These are phyloP conservation scores for Diaperis boleti DNA, from an alignment of 2,888 invertebrate species.

Conservation along the genomic window DNA sequence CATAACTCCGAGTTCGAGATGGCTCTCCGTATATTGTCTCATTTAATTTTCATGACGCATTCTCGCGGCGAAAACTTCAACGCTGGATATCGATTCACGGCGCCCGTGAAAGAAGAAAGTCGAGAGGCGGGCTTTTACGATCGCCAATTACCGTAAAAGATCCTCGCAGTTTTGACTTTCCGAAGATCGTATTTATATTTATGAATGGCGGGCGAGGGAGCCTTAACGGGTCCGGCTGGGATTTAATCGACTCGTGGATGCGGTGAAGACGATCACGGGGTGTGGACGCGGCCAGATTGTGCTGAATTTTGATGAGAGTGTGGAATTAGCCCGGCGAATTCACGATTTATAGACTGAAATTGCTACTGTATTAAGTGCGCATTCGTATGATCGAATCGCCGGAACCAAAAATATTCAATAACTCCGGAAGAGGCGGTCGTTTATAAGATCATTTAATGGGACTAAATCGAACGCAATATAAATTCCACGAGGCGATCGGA, in stretches of 20 bases:
- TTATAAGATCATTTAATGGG: slow-evolving; percentile 48
- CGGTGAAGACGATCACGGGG: no score
- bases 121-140: slow-evolving; percentile 9
- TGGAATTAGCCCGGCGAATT: no score
- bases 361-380: no score
- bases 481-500: slow-evolving; percentile 57
- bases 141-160: slow-evolving; percentile 26
- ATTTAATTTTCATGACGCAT: slow-evolving; percentile 33
- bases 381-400: no score
- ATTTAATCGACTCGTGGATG: not conserved
- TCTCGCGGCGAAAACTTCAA: slow-evolving; percentile 16
- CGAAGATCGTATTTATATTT: slow-evolving; percentile 24
- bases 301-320: no score
- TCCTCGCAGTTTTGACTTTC: slow-evolving; percentile 15
- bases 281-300: no score
- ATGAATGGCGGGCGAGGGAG: slow-evolving; percentile 5
- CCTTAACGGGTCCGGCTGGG: not conserved
- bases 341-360: no score
- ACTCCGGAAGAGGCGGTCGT: slow-evolving; percentile 16
- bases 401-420: slow-evolving; percentile 36
- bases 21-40: slow-evolving; percentile 29
- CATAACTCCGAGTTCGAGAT: slow-evolving; percentile 4
- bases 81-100: slow-evolving; percentile 16
- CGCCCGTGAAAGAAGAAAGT: slow-evolving; percentile 18
- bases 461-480: slow-evolving; percentile 62